Conservation (phyloP, 2,888 invertebrate species). For the Nematopogon swammerdamellus region DNA sequence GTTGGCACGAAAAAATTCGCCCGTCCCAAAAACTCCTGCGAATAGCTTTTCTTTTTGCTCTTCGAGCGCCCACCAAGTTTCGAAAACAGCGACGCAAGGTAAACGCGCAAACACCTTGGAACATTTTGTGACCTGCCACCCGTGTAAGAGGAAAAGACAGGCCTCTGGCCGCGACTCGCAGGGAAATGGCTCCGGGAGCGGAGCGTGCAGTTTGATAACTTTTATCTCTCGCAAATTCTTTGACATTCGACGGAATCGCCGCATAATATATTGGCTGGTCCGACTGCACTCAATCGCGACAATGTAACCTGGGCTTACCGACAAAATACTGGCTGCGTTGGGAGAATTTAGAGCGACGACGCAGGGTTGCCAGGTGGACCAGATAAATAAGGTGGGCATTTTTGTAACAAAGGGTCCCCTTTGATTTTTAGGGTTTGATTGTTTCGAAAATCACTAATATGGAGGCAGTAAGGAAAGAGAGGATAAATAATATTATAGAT, state of each 20-base stretch:
- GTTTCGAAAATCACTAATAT: too few relatives aligned
- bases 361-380: too few relatives aligned
- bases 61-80: not conserved
- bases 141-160: slow-evolving; percentile 7
- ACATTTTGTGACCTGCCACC: slow-evolving; percentile 15
- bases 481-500: too few relatives aligned
- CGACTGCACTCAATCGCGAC: slow-evolving; percentile 43
- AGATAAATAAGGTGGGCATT: too few relatives aligned
- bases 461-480: too few relatives aligned
- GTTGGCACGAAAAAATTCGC: not conserved
- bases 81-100: not conserved
- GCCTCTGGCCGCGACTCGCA: slow-evolving; percentile 13
- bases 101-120: slow-evolving; percentile 18
- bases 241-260: slow-evolving; percentile 40
- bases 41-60: not conserved
- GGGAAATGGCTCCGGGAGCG: slow-evolving; percentile 30
- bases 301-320: slow-evolving; percentile 3
- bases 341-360: too few relatives aligned
- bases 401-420: too few relatives aligned
- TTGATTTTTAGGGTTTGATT: too few relatives aligned
- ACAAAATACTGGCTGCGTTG: not conserved
- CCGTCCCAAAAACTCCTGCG: not conserved
- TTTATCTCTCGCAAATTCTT: slow-evolving; percentile 29
- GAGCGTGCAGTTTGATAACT: slow-evolving; percentile 26
- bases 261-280: slow-evolving; percentile 49